Conservation (phyloP, 2,888 invertebrate genomes). For the Clusia tigrina region DNA sequence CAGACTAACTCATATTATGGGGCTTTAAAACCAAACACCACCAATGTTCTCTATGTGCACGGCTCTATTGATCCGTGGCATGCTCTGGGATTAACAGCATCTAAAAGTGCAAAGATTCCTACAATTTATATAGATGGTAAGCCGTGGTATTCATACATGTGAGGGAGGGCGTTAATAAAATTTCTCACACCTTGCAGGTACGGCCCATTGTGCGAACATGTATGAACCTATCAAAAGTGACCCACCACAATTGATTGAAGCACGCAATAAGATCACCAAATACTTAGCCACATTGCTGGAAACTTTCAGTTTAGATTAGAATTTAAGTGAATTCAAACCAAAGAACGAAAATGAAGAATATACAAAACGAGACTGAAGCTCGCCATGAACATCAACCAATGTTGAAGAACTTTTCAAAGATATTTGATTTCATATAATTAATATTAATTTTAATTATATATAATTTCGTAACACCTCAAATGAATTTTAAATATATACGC, state of each 20-base stretch:
- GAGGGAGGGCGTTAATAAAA: constrained; percentile 3
- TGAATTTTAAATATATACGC: too few relatives aligned
- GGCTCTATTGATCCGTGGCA: constrained; percentile 92
- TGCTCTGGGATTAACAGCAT: constrained; percentile 75
- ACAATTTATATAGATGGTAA: constrained; percentile 79
- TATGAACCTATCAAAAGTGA: constrained; percentile 79
- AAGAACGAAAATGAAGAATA: background rate
- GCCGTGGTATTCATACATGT: constrained; percentile 7
- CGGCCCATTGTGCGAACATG: constrained; percentile 96
- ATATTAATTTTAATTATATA: background rate
- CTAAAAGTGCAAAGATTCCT: constrained; percentile 68
- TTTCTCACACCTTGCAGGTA: constrained; percentile 68
- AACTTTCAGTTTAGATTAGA: constrained; percentile 31
- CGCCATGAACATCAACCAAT: too few relatives aligned
- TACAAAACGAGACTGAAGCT: too few relatives aligned
- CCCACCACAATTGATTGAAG: constrained; percentile 72
- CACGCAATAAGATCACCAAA: constrained; percentile 70
- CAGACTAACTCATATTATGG: constrained; percentile 85
- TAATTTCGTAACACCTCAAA: too few relatives aligned
- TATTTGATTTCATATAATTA: too few relatives aligned
- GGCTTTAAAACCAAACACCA: constrained; percentile 73
- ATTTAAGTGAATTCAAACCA: background rate
- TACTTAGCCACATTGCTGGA: constrained; percentile 45
- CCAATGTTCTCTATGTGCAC: constrained; percentile 84
- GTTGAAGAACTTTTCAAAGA: too few relatives aligned